Evolutionary conservation across 2,888 invertebrate genomes (phyloP), one percentile per base, ranked within the genome.

Genomic region (Euplexia lucipara): DNA sequence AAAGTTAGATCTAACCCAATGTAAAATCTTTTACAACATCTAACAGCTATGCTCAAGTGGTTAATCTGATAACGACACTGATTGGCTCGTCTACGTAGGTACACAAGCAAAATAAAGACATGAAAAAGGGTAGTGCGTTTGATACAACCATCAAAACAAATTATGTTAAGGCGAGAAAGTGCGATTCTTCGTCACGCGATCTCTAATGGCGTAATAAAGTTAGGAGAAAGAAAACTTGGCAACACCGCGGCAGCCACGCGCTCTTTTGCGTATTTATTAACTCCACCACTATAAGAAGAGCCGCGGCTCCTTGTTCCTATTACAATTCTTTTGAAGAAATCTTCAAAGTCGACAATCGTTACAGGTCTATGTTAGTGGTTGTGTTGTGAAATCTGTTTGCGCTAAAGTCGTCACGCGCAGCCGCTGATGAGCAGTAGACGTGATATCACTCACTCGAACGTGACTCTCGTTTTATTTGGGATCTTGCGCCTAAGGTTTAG

Each of bases 381-480:
- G 82, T 90, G 87, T 92, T 90, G 87, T 88, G 90, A 91, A 95
- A 95, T 95, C 95, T 94, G 95, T 94, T 94, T 93, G 93, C 89
- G 89, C 88, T 92, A 92, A 93, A 95, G 93, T 93, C 94, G 95
- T 95, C 95, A 95, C 95, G 95, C 92, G 91, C 95, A 87, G 81
- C 90, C 92, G 88, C 92, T 95, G 95, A 95, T 95, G 95, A 95
- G 95, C 89, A 90, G 90, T 88, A 91, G 94, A 94, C 95, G 95
- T 95, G 95, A 92, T 94, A 95, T 95, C 94, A 94, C 95, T 94
- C 92, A 92, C 88, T 93, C 79, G 91, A 90, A 95, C 95, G 95
- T 95, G 95, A 92, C 89, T 88, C 89, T 84, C 87, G 87, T 88
- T 92, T 94, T 92, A 92, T 92, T 90, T 85, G 88, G 86, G 88